phyloP scores from a whole-genome alignment of 1,140 invertebrate genomes.

The Paramacrobiotus metropolitanus region DNA sequence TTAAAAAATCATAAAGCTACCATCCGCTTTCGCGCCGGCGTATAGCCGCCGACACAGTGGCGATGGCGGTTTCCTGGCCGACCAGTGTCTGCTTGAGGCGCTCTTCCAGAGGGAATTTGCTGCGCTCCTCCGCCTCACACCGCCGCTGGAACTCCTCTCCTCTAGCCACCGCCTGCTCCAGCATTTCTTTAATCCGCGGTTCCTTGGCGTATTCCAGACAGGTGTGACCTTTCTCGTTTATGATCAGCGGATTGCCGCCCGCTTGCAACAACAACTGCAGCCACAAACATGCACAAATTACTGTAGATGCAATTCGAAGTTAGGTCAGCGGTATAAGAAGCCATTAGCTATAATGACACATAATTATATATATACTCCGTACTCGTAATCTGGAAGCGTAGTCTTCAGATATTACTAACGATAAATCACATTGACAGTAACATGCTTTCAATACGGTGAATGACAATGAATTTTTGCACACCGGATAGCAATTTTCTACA shows the following conservation, averaged over 20 bases:
- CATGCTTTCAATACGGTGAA: no score
- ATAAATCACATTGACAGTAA: no score
- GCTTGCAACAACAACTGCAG: neutral
- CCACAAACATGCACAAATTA: no score
- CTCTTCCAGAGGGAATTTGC: conserved; percentile 65
- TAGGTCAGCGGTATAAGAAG: no score
- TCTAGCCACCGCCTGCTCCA: conserved; percentile 11
- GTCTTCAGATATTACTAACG: no score
- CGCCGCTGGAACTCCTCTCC: conserved; percentile 27
- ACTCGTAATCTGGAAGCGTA: no score
- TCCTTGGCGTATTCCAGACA: conserved; percentile 2
- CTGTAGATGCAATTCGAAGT: no score
- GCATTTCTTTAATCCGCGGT: neutral
- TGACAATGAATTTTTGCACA: no score
- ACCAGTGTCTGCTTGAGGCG: conserved; percentile 58
- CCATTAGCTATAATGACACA: no score
- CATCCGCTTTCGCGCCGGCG: conserved; percentile 72
- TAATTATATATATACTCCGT: no score
- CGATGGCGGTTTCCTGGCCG: conserved; percentile 66
- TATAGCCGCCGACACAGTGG: conserved; percentile 56
- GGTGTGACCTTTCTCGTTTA: conserved; percentile 4
- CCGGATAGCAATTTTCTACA: no score
- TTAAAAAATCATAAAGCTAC: no score
- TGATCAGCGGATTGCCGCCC: neutral
- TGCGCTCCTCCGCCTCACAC: conserved; percentile 49